Evolutionary conservation across 1,140 invertebrate genomes (phyloP), one percentile per base, ranked within the genome.

Genomic region (Meloidogyne floridensis): DNA sequence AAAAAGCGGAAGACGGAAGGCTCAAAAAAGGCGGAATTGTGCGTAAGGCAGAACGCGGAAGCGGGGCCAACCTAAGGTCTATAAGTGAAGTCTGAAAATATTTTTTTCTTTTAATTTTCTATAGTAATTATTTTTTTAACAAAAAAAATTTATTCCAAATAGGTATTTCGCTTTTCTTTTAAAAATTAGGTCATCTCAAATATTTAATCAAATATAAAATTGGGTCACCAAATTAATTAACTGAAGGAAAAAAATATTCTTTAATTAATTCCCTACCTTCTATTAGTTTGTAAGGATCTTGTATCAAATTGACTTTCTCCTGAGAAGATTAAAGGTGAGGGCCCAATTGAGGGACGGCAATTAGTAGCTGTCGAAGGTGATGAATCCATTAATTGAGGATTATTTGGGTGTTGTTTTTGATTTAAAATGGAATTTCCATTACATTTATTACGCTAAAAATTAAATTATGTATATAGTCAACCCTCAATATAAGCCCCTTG

Each of bases 241-340:
- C n/a, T 6, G 15, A n/a, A n/a, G 0, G 6, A 65, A n/a, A n/a
- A n/a, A 65, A 65, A 65, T 65, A n/a, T n/a, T 65, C 2, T 32
- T 32, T 32, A 32, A 32, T 32, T 32, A 32, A 32, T 32, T 32
- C 32, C 32, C 32, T 65, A 65, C 15, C 15, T n/a, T 65, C 5
- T 65, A n/a, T 6, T 65, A 6, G 47, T 65, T 65, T 65, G 59
- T 65, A 65, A 18, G n/a, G 59, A 65, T 65, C n/a, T 65, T n/a
- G 59, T 65, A 65, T 65, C 59, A 65, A 65, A 65, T 65, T 65
- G 59, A 18, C 59, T 65, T 65, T 65, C 59, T n/a, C 59, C 59
- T 65, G 59, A n/a, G n/a, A 13, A 65, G 5, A 65, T 18, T 65
- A 65, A 65, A n/a, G 59, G 59, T n/a, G 59, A 13, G 15, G 13